Percentiles rank a stretch among this genome's conserved stretches.
phyloP scores from a whole-genome alignment of 2,888 invertebrate species.

The Pollenia labialis region DNA sequence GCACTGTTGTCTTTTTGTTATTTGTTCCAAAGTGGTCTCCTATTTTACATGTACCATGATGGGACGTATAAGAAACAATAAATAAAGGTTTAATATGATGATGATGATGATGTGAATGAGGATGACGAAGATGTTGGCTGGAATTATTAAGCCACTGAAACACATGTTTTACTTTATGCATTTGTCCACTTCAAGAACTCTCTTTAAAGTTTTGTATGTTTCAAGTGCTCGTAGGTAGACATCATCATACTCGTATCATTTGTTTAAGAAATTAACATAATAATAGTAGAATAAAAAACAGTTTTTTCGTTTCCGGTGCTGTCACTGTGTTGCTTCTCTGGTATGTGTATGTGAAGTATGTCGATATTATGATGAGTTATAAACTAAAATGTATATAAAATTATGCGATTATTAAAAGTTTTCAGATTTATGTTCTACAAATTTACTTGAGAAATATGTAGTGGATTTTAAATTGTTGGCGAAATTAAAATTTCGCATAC shows the following conservation, averaged over 20 bases:
- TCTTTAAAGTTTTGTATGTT: conserved; percentile 35
- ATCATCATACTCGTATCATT: conserved; percentile 57
- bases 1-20: conserved; percentile 24
- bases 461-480: no score
- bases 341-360: not conserved
- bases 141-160: conserved; percentile 71
- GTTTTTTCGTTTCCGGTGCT: conserved; percentile 76
- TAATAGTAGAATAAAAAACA: conserved; percentile 73
- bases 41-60: conserved; percentile 62
- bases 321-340: conserved; percentile 15
- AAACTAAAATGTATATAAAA: not conserved
- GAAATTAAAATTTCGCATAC: no score
- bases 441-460: no score
- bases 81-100: conserved; percentile 31
- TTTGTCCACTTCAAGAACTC: conserved; percentile 56
- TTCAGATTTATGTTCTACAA: not conserved
- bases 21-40: conserved; percentile 47
- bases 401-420: conserved; percentile 5
- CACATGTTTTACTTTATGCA: conserved; percentile 72
- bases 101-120: conserved; percentile 2
- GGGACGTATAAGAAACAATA: conserved; percentile 22
- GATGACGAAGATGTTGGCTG: conserved; percentile 10
- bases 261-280: conserved; percentile 77
- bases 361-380: conserved; percentile 41
- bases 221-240: conserved; percentile 34